Evolutionary conservation across 2,888 invertebrate species (phyloP), one percentile per base, ranked within the genome.

Genomic region (Cosmopolites sordidus): DNA sequence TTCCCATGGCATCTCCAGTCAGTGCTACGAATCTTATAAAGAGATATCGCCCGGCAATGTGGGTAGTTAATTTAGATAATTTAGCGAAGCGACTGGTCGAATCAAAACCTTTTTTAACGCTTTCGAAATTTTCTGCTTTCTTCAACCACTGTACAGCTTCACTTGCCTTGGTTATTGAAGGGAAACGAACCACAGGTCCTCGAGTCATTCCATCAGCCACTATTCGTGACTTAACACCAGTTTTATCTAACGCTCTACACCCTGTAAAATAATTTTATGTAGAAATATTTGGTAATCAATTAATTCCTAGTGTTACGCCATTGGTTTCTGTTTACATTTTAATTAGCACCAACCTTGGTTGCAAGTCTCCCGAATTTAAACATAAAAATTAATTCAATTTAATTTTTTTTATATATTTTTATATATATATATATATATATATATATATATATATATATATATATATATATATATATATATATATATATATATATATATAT

Each of bases 1-100:
- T 98, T 40, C 98, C 98, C 98, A 98, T 99, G 1, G 98, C 98
- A 71, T 99, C 98, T 0, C 98, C 98, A 0, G 97, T 97, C 2
- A 62, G 58, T 0, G 81, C 69, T 15, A 68, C 63, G 54, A 69
- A 69, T 41, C 69, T 56, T 42, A 98, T 80, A 70, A 90, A 96
- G 12, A 97, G 73, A 48, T 86, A 84, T 2, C 92, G 83, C 0
- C 96, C 96, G 51, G 92, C 92, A 55, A 93, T 87, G 15, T 86
- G 84, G 18, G 88, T 80, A 47, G 90, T 85, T 9, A 95, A 77
- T 64, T 83, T 87, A 64, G 85, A 83, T 1, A 98, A 79, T 30
- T 87, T 81, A 0, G 93, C 94, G 72, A 90, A 97, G 54, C 93
- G 79, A 58, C 94, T 94, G 0, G 96, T 95, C 0, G 86, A 83